phyloP scores from a whole-genome alignment of 2,888 invertebrate species.

The Julus scanicus region DNA sequence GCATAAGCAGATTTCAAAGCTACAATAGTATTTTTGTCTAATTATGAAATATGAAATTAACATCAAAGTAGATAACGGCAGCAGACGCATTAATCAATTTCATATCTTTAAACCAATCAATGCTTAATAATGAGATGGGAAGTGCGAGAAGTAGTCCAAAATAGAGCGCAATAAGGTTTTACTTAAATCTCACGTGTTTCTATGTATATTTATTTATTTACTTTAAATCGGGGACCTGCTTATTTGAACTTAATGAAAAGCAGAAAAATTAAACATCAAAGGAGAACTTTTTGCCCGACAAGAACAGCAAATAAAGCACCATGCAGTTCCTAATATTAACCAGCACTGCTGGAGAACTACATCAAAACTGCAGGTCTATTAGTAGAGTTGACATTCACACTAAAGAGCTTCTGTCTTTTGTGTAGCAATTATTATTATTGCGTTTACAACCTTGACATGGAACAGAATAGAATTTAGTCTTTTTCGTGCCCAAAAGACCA shows the following conservation, averaged over 20 bases:
- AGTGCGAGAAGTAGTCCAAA: background rate
- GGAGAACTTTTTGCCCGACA: background rate
- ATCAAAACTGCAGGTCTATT: background rate
- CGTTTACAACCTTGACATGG: background rate
- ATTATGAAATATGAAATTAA: slow-evolving; percentile 24
- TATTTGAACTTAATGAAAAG: background rate
- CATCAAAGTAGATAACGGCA: background rate
- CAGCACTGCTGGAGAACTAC: background rate
- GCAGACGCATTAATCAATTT: background rate
- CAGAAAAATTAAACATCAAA: background rate
- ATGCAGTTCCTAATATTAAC: background rate
- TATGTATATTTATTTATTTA: background rate
- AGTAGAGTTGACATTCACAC: background rate
- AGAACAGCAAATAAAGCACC: background rate
- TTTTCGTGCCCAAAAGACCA: background rate
- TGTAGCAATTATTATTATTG: background rate
- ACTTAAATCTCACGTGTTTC: background rate
- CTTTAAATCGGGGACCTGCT: background rate
- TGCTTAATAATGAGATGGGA: background rate
- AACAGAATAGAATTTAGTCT: background rate
- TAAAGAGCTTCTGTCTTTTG: background rate
- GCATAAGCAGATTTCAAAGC: background rate
- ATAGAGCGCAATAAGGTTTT: background rate
- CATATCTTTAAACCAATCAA: background rate
- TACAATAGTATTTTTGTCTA: background rate